Evolutionary conservation across 37 sponge, comb jelly and placozoan genomes (phyloP), one percentile per base, ranked within the genome.

Genomic region (Lycopodina hypogea): DNA sequence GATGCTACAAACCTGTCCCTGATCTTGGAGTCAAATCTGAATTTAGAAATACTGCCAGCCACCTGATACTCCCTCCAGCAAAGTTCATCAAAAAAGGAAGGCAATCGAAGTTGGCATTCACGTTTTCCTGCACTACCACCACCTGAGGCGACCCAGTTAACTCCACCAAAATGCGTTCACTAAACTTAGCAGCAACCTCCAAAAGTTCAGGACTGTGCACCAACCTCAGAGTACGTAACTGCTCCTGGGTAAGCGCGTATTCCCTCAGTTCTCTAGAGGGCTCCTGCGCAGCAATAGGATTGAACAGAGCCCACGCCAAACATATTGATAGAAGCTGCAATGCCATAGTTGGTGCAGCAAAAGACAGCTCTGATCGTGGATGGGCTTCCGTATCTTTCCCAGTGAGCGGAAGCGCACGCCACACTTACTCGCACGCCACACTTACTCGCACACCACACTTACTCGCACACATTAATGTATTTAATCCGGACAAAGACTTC

Each of bases 61-160:
- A 70, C 3, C 1, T 3, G 26, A 70, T 42, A 23, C 2, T 21
- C 26, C 74, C 74, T 1, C 74, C 74, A 17, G 74, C 56, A 73
- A 55, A 73, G 2, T 35, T 39, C 36, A 17, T 33, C 56, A 73
- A 30, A 56, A 29, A 73, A 1, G 74, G 74, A 17, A 73, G 56
- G 53, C 74, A 73, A 29, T 73, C 74, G 2, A 70, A 35, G 26
- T 40, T 42, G 4, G 35, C 36, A 23, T 40, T 21, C 50, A 70
- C 71, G 6, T 18, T 39, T 24, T 70, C 71, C 21, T 70, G 71
- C 71, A 70, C 60, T 12, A 59, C 60, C 28, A 59, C 60, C 4
- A 18, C 4, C 60, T 28, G 18, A 70, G 41, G 1, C 1, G 42
- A 24, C 8, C 70, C 70, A 12, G 67, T 4, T 3, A 29, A 7